Conservation (phyloP, 1,140 invertebrate species). For the Panulirus ornatus region DNA sequence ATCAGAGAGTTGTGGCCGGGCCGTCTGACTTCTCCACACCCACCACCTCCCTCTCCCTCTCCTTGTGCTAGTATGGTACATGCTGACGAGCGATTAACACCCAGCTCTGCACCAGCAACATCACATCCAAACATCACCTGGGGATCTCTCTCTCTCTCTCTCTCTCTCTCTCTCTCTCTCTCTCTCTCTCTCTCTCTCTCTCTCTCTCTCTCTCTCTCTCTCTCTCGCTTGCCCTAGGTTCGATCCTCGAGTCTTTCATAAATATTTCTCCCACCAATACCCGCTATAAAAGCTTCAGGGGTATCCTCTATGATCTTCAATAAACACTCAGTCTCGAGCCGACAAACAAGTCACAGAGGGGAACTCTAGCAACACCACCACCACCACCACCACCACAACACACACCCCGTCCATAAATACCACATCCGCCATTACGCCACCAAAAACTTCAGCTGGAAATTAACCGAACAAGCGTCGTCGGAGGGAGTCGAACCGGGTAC, state of each 20-base stretch:
- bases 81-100: too few relatives aligned
- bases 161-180: too few relatives aligned
- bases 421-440: slow-evolving; percentile 13
- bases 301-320: slow-evolving; percentile 35
- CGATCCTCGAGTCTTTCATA: slow-evolving; percentile 19
- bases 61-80: too few relatives aligned
- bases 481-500: not conserved
- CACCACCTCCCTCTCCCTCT: not conserved
- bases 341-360: slow-evolving; percentile 33
- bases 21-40: too few relatives aligned
- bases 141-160: too few relatives aligned
- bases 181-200: too few relatives aligned
- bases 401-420: not conserved
- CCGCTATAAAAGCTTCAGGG: slow-evolving; percentile 28
- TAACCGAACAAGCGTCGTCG: not conserved
- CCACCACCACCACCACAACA: not conserved
- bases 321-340: slow-evolving; percentile 27
- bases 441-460: slow-evolving; percentile 30
- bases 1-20: too few relatives aligned
- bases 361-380: slow-evolving; percentile 5
- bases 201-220: too few relatives aligned
- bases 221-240: too few relatives aligned
- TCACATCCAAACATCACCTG: too few relatives aligned
- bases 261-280: slow-evolving; percentile 28
- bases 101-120: too few relatives aligned